Evolutionary conservation across 1,140 invertebrate genomes (phyloP).

Genomic region (Heliothis virescens): DNA sequence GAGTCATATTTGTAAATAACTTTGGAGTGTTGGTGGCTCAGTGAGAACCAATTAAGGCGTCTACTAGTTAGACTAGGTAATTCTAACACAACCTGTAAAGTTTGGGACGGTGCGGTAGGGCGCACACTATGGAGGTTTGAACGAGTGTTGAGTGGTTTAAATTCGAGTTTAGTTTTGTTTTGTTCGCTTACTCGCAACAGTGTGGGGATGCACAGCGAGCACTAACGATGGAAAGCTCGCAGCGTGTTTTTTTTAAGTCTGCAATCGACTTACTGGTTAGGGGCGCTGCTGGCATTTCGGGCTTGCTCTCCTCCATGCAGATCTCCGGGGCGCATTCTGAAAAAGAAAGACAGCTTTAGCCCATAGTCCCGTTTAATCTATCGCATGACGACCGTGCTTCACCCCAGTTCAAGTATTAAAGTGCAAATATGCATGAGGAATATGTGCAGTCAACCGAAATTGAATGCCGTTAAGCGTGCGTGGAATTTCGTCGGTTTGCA

Average conservation of each 20-base stretch:
- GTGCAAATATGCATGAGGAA: background rate
- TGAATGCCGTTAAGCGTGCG: too few species aligned
- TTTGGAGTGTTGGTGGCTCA: too few species aligned
- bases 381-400: background rate
- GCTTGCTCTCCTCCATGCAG: conserved; percentile 15
- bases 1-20: too few species aligned
- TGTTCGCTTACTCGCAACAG: background rate
- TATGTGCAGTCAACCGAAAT: background rate
- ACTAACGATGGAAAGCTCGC: background rate
- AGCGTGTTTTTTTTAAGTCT: background rate
- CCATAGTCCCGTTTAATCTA: background rate
- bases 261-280: conserved; percentile 23
- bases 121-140: background rate
- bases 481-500: too few species aligned
- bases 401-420: background rate
- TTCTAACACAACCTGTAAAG: background rate
- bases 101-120: background rate
- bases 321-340: conserved; percentile 27
- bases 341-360: conserved; percentile 11
- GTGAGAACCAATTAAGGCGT: background rate
- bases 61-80: background rate
- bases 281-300: conserved; percentile 7
- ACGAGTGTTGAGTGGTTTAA: conserved; percentile 23
- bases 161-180: conserved; percentile 28
- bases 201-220: background rate